Conservation (phyloP, 2,797 vertebrate species). For the Danio aesculapii region DNA sequence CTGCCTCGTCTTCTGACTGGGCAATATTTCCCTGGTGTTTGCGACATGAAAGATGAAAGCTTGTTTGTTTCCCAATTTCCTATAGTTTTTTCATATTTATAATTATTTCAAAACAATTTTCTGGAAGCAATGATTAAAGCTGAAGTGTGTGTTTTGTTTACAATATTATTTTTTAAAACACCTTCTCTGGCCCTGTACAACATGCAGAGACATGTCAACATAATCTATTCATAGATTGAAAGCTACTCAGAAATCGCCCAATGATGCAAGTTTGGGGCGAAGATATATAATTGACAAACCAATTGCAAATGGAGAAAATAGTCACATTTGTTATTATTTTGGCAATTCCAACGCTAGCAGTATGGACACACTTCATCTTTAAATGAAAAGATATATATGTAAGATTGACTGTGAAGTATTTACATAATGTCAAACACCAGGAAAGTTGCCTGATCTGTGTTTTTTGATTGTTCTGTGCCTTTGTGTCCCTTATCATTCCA, state of each 20-base stretch:
- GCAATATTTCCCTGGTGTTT: conserved; percentile 66
- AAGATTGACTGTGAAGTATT: background rate
- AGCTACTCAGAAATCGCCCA: no score
- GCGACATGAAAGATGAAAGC: conserved; percentile 46
- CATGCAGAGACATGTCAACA: background rate
- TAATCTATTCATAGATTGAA: background rate
- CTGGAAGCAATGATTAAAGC: conserved; percentile 13
- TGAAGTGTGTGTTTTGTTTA: conserved; percentile 25
- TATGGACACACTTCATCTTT: conserved; percentile 22
- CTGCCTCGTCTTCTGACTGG: conserved; percentile 66
- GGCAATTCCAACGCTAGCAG: background rate
- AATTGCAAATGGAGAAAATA: background rate
- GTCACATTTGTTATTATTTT: background rate
- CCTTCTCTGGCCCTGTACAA: conserved; percentile 21
- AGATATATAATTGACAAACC: background rate
- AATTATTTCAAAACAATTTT: background rate
- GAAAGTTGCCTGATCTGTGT: conserved; percentile 47
- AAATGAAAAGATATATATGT: background rate
- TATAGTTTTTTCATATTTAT: background rate
- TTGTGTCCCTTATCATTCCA: conserved; percentile 37
- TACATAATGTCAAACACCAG: conserved; percentile 44
- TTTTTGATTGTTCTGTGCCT: conserved; percentile 48
- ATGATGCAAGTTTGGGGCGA: no score
- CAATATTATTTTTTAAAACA: background rate
- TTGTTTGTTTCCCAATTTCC: conserved; percentile 8